phyloP scores from a whole-genome alignment of 2,888 invertebrate species.

The Coelinius sp. region DNA sequence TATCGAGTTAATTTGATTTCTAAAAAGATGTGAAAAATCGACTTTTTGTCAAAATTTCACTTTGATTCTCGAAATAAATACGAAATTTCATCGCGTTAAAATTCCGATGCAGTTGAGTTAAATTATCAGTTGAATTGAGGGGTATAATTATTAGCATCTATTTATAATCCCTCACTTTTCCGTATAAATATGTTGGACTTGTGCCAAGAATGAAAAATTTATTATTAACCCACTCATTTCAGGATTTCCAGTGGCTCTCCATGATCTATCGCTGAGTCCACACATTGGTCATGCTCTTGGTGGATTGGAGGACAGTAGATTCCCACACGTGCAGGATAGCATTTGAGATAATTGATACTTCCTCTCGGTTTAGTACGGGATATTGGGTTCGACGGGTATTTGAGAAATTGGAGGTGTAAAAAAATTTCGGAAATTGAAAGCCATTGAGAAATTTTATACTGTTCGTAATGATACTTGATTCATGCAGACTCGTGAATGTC shows the following conservation, averaged over 20 bases:
- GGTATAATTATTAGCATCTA: slow-evolving; percentile 36
- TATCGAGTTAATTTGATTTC: no score
- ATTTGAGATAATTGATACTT: background rate
- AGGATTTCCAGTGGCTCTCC: slow-evolving; percentile 8
- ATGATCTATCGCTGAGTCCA: slow-evolving; percentile 47
- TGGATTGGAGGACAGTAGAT: no score
- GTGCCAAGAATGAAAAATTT: slow-evolving; percentile 46
- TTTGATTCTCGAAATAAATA: slow-evolving; percentile 5
- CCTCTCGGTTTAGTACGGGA: background rate
- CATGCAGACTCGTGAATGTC: background rate
- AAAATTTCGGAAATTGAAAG: background rate
- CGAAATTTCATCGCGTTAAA: slow-evolving; percentile 26
- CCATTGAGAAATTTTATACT: background rate
- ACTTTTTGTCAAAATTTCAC: background rate
- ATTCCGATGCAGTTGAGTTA: background rate
- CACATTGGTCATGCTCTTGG: slow-evolving; percentile 41
- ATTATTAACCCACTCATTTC: slow-evolving; percentile 43
- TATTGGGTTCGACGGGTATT: slow-evolving; percentile 29
- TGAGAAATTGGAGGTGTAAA: slow-evolving; percentile 31
- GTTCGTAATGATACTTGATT: background rate
- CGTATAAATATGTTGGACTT: slow-evolving; percentile 41
- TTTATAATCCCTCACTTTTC: slow-evolving; percentile 40
- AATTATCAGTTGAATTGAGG: slow-evolving; percentile 7
- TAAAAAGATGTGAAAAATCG: no score
- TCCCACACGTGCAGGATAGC: background rate